Conservation (phyloP, 2,113 vertebrate genomes). For the Collichthys lucidus region DNA sequence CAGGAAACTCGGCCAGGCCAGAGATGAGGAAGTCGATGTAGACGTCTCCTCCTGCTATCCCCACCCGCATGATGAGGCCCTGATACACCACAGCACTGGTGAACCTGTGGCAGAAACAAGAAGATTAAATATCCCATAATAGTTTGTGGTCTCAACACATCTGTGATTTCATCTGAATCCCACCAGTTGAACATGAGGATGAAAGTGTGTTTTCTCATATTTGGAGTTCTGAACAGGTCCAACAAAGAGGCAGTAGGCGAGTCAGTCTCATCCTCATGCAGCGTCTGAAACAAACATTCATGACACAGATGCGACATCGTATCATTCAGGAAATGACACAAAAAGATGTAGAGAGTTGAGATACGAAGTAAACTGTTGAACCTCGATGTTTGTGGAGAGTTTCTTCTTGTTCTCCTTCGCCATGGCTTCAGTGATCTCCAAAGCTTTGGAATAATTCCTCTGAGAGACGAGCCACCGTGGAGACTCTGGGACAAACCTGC, state of each 20-base stretch:
- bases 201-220: slow-evolving; percentile 91
- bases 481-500: slow-evolving; percentile 93
- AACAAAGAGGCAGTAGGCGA: slow-evolving; percentile 84
- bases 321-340: too few species aligned
- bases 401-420: slow-evolving; percentile 90
- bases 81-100: slow-evolving; percentile 93
- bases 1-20: slow-evolving; percentile 89
- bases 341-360: background rate
- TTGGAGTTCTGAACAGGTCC: slow-evolving; percentile 90
- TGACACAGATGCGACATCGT: background rate
- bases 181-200: slow-evolving; percentile 96
- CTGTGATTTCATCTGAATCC: slow-evolving; percentile 1
- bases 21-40: slow-evolving; percentile 93
- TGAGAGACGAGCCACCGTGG: slow-evolving; percentile 94
- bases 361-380: background rate
- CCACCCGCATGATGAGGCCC: slow-evolving; percentile 94
- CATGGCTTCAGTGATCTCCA: slow-evolving; percentile 85
- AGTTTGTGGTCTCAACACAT: too few species aligned
- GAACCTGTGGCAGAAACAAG: slow-evolving; percentile 84
- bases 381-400: slow-evolving; percentile 81
- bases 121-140: background rate
- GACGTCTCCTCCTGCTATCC: slow-evolving; percentile 89
- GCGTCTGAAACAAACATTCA: slow-evolving; percentile 70
- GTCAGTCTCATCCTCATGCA: slow-evolving; percentile 81
- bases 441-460: slow-evolving; percentile 84